Conservation (phyloP, 2,888 invertebrate genomes). For the Meteorus cinctellus region DNA sequence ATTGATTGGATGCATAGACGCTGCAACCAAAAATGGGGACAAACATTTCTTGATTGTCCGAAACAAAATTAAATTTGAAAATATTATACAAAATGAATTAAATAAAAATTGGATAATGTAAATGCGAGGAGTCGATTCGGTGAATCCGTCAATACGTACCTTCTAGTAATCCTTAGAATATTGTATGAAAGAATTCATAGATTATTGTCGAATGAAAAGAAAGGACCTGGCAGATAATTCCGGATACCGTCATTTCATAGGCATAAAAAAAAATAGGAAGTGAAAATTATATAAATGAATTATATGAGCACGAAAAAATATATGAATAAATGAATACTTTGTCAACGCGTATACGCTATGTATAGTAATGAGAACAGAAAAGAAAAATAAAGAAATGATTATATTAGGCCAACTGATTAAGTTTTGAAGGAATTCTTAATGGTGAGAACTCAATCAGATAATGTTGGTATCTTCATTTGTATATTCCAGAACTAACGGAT, state of each 20-base stretch:
- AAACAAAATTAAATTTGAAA: constrained; percentile 13
- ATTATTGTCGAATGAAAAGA: constrained; percentile 10
- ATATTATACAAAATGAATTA: constrained; percentile 24
- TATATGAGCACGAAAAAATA: constrained; percentile 7
- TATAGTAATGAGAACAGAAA: constrained; percentile 15
- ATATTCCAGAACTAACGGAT: constrained; percentile 11
- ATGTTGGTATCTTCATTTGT: constrained; percentile 18
- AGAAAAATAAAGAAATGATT: constrained; percentile 3
- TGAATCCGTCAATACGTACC: constrained; percentile 26
- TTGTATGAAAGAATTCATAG: constrained; percentile 26
- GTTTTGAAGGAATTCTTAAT: background rate
- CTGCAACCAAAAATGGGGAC: background rate
- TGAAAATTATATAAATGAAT: constrained; percentile 8
- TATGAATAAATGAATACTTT: constrained; percentile 20
- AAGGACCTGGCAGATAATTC: background rate
- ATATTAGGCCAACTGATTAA: constrained; percentile 10
- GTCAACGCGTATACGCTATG: constrained; percentile 38
- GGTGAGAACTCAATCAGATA: constrained; percentile 27
- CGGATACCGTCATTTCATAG: constrained; percentile 4
- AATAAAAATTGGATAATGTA: background rate
- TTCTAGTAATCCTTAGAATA: constrained; percentile 31
- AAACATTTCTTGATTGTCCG: constrained; percentile 2
- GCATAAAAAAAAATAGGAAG: constrained; percentile 9
- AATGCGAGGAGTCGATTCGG: constrained; percentile 1
- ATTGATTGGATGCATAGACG: constrained; percentile 14